Conservation (phyloP, 2,888 invertebrate species). For the Phyllotreta cruciferae region DNA sequence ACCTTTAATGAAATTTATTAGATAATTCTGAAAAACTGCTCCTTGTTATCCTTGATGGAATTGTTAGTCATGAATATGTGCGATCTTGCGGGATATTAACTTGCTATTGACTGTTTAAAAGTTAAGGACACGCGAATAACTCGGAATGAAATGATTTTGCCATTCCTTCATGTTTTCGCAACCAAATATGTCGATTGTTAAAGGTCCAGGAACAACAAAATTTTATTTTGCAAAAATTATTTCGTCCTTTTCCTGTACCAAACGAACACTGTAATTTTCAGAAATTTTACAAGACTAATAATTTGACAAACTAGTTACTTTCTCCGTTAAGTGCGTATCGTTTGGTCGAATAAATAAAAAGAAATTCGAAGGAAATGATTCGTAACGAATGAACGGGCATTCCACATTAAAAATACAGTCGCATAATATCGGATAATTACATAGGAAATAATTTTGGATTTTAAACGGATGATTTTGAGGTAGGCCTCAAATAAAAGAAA, state of each 20-base stretch:
- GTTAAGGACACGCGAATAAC: slow-evolving; percentile 16
- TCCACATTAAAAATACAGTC: slow-evolving; percentile 13
- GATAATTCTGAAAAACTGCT: slow-evolving; percentile 32
- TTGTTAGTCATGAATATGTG: slow-evolving; percentile 32
- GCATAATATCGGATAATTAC: slow-evolving; percentile 25
- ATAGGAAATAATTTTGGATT: slow-evolving; percentile 24
- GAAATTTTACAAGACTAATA: not conserved
- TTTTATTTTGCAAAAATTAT: too few species aligned
- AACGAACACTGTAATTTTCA: not conserved
- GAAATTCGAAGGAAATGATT: slow-evolving; percentile 33
- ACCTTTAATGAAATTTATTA: slow-evolving; percentile 33
- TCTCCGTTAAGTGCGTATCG: slow-evolving; percentile 21
- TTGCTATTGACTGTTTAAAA: slow-evolving; percentile 13
- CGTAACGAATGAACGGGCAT: slow-evolving; percentile 22
- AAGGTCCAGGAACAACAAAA: too few species aligned
- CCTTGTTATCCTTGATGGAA: slow-evolving; percentile 34
- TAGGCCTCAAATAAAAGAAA: slow-evolving; percentile 2
- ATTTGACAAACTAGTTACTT: slow-evolving; percentile 25
- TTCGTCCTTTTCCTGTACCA: not conserved
- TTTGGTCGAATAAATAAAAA: slow-evolving; percentile 25
- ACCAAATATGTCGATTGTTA: not conserved
- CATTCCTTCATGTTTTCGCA: slow-evolving; percentile 5
- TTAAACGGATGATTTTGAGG: slow-evolving; percentile 18
- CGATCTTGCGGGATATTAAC: slow-evolving; percentile 29
- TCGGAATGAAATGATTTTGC: not conserved